Base-by-base conservation (phyloP, 2,888 invertebrate genomes). In the Ornithoptera priamus region DNA sequence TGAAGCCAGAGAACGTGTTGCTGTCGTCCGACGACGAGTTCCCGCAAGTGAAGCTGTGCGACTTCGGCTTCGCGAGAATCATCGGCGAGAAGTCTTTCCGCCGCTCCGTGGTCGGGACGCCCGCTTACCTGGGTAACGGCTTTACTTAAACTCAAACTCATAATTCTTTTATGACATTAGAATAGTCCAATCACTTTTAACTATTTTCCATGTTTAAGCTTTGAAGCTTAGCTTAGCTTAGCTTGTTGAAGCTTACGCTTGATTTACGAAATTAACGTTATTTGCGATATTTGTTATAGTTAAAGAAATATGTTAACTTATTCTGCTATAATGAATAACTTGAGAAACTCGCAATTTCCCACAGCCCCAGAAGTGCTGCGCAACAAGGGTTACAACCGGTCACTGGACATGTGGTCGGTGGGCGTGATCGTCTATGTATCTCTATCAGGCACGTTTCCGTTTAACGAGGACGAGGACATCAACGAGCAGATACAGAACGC, bases 381-480 rank as follows among this genome's bases (percentile, higher is more conserved):
- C 75, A 99, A 99, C 92, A 99, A 99, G 88, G 99, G 99, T 50
- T 99, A 99, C 93, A 99, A 99, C 90, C 95, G 99, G 3, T 99
- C 99, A 0, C 92, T 99, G 81, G 99, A 99, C 90, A 99, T 99
- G 99, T 99, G 99, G 99, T 99, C 98, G 81, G 99, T 99, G 65
- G 99, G 99, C 46, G 99, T 99, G 2, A 99, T 99, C 78, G 96
- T 99, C 75, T 99, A 99, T 90, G 99, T 99, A 65, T 99, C 99
- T 74, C 93, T 99, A 62, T 99, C 99, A 79, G 99, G 99, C 73
- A 99, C 99, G 0, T 99, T 99, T 92, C 99, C 99, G 50, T 99
- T 99, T 93, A 99, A 99, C 90, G 99, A 99, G 92, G 99, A 99
- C 89, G 99, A 99, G 92, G 99, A 99, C 87, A 99, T 99, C 82